Percentiles rank a stretch among this genome's conserved stretches.
phyloP scores from a whole-genome alignment of 2,888 invertebrate species.

The Mayetiola destructor region DNA sequence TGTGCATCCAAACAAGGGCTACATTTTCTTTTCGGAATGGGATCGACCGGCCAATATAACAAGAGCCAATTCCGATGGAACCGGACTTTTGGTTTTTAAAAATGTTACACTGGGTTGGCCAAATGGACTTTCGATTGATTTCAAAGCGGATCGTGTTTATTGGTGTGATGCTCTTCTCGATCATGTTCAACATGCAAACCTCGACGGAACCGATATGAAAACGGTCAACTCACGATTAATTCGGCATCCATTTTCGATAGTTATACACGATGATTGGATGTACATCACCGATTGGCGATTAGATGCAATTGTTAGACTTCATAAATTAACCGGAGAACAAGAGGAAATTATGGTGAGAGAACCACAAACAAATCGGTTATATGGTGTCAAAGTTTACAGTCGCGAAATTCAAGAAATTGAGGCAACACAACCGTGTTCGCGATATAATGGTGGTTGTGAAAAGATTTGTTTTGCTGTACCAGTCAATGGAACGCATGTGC shows the following conservation, averaged over 20 bases:
- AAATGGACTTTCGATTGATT: constrained; percentile 90
- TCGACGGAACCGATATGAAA: constrained; percentile 81
- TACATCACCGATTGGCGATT: constrained; percentile 96
- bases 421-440: constrained; percentile 64
- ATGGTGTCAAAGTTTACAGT: constrained; percentile 83
- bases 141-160: constrained; percentile 71
- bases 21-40: constrained; percentile 92
- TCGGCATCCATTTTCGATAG: constrained; percentile 82
- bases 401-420: constrained; percentile 56
- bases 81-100: constrained; percentile 70
- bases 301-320: constrained; percentile 81
- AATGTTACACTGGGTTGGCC: constrained; percentile 94
- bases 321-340: constrained; percentile 76
- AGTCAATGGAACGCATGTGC: constrained; percentile 38
- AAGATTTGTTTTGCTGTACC: constrained; percentile 91
- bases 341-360: constrained; percentile 77
- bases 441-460: constrained; percentile 79
- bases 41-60: constrained; percentile 93
- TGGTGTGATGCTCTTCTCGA: constrained; percentile 96
- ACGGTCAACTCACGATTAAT: constrained; percentile 78
- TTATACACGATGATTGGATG: constrained; percentile 78
- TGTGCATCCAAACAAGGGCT: constrained; percentile 89
- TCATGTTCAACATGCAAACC: constrained; percentile 84
- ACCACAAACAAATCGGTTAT: constrained; percentile 77
- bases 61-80: constrained; percentile 80